These are phyloP conservation scores for Palythoa grandiflora DNA, from an alignment of 92 coral and sea anemone species.

Conservation along the genomic window DNA sequence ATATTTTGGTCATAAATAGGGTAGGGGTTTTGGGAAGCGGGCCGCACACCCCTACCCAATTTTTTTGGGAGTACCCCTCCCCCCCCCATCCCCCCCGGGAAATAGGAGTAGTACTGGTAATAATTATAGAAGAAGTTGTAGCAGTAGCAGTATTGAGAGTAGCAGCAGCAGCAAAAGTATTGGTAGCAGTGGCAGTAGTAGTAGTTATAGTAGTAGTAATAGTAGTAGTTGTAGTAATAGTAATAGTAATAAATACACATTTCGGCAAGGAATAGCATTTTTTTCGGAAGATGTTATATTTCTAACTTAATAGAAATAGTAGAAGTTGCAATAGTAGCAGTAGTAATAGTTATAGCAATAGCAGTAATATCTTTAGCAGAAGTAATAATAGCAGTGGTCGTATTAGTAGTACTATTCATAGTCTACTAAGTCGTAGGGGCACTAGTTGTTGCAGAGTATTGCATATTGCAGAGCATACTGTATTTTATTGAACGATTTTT, in stretches of 20 bases:
- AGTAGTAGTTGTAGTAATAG: not conserved
- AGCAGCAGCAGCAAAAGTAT: no score
- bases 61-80: no score
- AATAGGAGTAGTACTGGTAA: no score
- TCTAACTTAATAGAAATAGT: not conserved
- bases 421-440: not conserved
- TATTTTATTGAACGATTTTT: not conserved
- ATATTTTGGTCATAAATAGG: no score
- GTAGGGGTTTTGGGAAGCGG: no score
- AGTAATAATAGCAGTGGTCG: not conserved
- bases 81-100: no score
- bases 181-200: no score
- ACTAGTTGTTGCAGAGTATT: not conserved
- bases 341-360: not conserved
- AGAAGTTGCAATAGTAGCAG: not conserved
- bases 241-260: not conserved
- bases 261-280: no score
- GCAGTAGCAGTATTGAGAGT: no score
- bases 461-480: not conserved
- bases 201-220: not conserved
- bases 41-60: no score
- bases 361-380: not conserved
- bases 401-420: not conserved
- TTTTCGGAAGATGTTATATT: no score
- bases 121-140: no score